Evolutionary conservation across 2,888 invertebrate genomes (phyloP).

Genomic region (Hemaris fuciformis): DNA sequence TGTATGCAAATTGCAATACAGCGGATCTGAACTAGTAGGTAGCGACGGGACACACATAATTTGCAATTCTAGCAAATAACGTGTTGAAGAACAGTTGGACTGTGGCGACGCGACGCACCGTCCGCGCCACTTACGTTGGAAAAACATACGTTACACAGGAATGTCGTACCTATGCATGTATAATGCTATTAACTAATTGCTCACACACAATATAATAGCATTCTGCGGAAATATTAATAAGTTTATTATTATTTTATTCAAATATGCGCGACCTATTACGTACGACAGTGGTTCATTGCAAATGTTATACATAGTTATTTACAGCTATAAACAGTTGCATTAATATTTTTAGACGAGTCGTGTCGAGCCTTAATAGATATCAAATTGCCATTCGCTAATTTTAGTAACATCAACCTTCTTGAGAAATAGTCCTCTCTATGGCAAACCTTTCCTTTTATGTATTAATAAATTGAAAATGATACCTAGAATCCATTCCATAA

Average conservation of each 20-base stretch:
- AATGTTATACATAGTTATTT: background rate
- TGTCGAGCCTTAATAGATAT: too few relatives aligned
- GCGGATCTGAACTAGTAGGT: background rate
- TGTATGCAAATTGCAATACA: background rate
- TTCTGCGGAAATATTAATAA: background rate
- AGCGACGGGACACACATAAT: background rate
- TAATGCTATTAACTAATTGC: constrained; percentile 6
- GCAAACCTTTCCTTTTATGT: too few relatives aligned
- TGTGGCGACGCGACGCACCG: background rate
- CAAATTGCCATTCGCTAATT: too few relatives aligned
- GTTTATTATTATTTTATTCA: constrained; percentile 7
- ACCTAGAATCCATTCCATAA: too few relatives aligned
- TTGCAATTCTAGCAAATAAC: constrained; percentile 2
- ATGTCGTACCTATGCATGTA: background rate
- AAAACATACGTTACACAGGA: background rate
- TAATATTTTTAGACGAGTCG: background rate
- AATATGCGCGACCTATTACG: background rate
- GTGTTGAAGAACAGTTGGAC: background rate
- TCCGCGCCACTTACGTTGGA: background rate
- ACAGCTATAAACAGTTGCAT: background rate
- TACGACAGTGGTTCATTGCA: background rate
- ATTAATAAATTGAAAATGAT: too few relatives aligned
- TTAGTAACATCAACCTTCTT: too few relatives aligned
- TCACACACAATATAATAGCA: background rate
- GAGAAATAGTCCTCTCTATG: too few relatives aligned